Conservation (phyloP, 2,797 vertebrate species). For the Sebastes kiyomatsui region DNA sequence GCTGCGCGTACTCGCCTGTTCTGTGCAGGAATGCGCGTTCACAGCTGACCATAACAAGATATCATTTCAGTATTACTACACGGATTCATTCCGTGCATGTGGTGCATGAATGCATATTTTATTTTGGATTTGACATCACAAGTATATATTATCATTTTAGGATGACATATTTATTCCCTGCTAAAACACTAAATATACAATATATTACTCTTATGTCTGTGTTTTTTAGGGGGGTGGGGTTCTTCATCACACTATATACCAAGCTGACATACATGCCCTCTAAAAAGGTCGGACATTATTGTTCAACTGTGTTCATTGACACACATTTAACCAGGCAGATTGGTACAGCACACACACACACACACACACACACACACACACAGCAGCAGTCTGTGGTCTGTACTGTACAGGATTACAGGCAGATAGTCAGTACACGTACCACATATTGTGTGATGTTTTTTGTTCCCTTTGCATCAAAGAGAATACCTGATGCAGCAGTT, state of each 20-base stretch:
- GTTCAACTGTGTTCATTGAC: constrained; percentile 16
- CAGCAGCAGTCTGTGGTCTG: constrained; percentile 28
- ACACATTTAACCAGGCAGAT: constrained; percentile 16
- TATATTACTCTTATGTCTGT: background rate
- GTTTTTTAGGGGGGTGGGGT: too few species aligned
- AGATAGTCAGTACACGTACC: constrained; percentile 12
- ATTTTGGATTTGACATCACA: background rate
- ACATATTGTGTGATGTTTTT: constrained; percentile 47
- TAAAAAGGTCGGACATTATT: background rate
- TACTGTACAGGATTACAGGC: constrained; percentile 32
- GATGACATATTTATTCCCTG: background rate
- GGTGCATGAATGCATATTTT: background rate
- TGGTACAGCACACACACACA: background rate
- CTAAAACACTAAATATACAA: background rate
- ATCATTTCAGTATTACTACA: background rate
- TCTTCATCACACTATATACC: background rate
- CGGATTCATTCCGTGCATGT: background rate
- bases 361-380: background rate
- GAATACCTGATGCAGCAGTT: constrained; percentile 73
- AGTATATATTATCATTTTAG: background rate
- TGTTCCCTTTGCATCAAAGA: constrained; percentile 63
- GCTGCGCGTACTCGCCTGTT: constrained; percentile 21
- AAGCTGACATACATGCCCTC: background rate
- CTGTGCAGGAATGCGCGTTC: constrained; percentile 73
- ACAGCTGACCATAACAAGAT: constrained; percentile 18